phyloP scores from a whole-genome alignment of 2,888 invertebrate genomes.

The Ennomos fuscantarius region DNA sequence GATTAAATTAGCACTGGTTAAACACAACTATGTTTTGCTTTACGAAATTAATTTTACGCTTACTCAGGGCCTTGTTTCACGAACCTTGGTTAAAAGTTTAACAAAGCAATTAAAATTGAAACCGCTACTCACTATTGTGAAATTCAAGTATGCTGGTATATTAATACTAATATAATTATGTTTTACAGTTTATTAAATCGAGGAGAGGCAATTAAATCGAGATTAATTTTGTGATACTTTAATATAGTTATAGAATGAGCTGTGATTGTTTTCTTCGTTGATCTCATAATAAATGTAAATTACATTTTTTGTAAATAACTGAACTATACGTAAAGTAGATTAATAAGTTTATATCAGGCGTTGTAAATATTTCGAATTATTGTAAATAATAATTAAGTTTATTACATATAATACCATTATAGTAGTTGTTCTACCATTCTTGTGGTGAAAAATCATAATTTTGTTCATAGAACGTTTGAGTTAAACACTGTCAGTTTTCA shows the following conservation, averaged over 20 bases:
- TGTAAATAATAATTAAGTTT: conserved; percentile 67
- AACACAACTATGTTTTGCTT: no score
- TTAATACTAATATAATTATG: no score
- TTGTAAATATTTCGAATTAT: conserved; percentile 76
- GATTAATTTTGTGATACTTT: conserved; percentile 6
- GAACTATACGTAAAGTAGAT: conserved; percentile 65
- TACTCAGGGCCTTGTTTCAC: no score
- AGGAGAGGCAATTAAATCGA: no score
- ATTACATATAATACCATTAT: conserved; percentile 32
- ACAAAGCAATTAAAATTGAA: no score
- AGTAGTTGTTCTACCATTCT: conserved; percentile 62
- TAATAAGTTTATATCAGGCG: conserved; percentile 70
- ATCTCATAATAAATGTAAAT: conserved; percentile 54
- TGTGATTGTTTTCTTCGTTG: conserved; percentile 40
- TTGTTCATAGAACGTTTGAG: conserved; percentile 77
- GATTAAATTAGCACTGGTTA: no score
- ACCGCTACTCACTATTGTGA: no score
- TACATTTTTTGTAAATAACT: conserved; percentile 65
- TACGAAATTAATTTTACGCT: no score
- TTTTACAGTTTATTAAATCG: no score
- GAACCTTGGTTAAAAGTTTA: no score
- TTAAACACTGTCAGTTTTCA: conserved; percentile 28
- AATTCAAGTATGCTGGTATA: no score
- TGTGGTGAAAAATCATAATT: conserved; percentile 69
- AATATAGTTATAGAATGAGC: conserved; percentile 33